Base-by-base conservation (phyloP, 1,140 invertebrate genomes). In the Drosophila repletoides region DNA sequence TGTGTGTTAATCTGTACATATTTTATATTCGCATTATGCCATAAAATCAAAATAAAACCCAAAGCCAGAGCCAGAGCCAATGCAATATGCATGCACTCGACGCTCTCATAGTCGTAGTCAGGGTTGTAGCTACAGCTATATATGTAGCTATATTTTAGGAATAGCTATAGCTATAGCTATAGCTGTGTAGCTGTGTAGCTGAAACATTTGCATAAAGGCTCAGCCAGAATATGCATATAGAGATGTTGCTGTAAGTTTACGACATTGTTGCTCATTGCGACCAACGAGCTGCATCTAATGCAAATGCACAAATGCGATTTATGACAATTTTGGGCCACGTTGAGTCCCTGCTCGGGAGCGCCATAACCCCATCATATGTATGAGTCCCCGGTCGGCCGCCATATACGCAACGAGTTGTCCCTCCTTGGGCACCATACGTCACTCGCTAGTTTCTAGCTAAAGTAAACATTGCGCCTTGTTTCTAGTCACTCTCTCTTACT, bases 281-380 rank as follows among this genome's bases (percentile, higher is more conserved):
- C 45, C 79, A 81, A 77, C 77, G 73, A 83, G 59, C 70, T 74
- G 65, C 74, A 71, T 67, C 70, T 79, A 83, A 83, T 83, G 79
- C 79, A 83, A 83, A 83, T 83, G 79, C 79, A 84, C 79, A 83
- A 84, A 83, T 83, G 74, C 79, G 80, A 83, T 83, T 83, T 83
- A 83, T 84, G 79, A 83, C 64, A 69, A 64, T 68, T 46, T 34
- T n/a, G 17, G 26, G 38, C 41, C 26, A 56, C 43, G 14, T 1
- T 29, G 21, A 5, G 29, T 3, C 21, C 12, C 51, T 17, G 22
- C 40, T 26, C 10, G 19, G n/a, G 10, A 17, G 9, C 40, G n/a
- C n/a, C n/a, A n/a, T n/a, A n/a, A n/a, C n/a, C n/a, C n/a, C n/a
- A n/a, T n/a, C n/a, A n/a, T n/a, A n/a, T n/a, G n/a, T n/a, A n/a